phyloP scores from a whole-genome alignment of 1,140 invertebrate genomes.

The Pygmarrhopalites habei region DNA sequence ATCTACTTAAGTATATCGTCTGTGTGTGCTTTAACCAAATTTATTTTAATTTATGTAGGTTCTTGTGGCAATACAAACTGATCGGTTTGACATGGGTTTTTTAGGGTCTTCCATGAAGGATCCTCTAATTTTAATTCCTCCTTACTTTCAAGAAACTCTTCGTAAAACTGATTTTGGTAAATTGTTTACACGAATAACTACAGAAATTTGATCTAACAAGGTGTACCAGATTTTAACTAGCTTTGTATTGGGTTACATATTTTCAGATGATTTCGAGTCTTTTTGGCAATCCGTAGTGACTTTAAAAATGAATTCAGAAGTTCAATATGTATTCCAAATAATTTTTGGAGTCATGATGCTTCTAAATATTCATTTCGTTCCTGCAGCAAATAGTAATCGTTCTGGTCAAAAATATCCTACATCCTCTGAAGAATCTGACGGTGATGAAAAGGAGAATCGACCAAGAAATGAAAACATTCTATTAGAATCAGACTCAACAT shows the following conservation, averaged over 20 bases:
- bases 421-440: too few relatives aligned
- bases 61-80: conserved; percentile 9
- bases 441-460: conserved; percentile 4
- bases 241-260: too few relatives aligned
- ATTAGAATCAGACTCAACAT: too few relatives aligned
- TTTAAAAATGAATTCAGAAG: conserved; percentile 15
- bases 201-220: too few relatives aligned
- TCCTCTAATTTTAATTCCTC: not conserved
- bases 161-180: conserved; percentile 1
- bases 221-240: too few relatives aligned
- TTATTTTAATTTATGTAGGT: too few relatives aligned
- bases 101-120: not conserved
- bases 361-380: conserved; percentile 17
- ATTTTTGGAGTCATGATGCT: conserved; percentile 27
- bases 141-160: conserved; percentile 8
- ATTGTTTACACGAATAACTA: too few relatives aligned
- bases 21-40: too few relatives aligned
- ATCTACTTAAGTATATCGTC: not conserved
- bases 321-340: conserved; percentile 15
- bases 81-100: not conserved
- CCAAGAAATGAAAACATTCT: not conserved
- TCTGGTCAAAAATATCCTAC: too few relatives aligned
- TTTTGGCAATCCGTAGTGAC: conserved; percentile 15
- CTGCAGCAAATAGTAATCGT: too few relatives aligned
- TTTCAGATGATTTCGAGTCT: conserved; percentile 16